Base-by-base conservation (phyloP, 2,797 vertebrate species). In the Catharus ustulatus region DNA sequence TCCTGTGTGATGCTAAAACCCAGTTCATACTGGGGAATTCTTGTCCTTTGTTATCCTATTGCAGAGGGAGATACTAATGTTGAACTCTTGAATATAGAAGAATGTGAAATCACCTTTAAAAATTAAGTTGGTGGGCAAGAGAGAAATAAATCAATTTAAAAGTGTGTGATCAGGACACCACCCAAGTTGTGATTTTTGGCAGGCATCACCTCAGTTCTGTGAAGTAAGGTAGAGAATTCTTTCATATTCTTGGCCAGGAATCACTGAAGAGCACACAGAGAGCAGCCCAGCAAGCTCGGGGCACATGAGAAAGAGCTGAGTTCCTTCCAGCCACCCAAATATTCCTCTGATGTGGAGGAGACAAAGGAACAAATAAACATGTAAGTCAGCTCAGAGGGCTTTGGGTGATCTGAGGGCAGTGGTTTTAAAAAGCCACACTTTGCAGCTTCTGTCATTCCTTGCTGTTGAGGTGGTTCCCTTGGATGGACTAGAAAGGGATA, bases 161-260 rank as follows among this genome's bases (percentile, higher is more conserved):
- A 69, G 13, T 23, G 5, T 55, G 19, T 48, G 49, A 74, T 77
- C 6, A 45, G 26, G 57, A 6, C 22, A 24, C n/a, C 77, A 42
- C 43, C 22, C 17, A 32, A 38, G 29, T 40, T 82, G 45, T 48
- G 27, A 40, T 30, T 49, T 84, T 82, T 91, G 45, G 23, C 92
- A 98, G 98, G 77, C 76, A 49, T 49, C 93, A 98, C 77, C 87
- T 98, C 55, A 96, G 49, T 17, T 97, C 93, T 5, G 97, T 98
- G 90, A 98, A 97, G 90, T 91, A 54, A 34, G 97, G 98, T 27
- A 94, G 91, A 3, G 97, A 97, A 3, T 98, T 97, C 79, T 98
- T 98, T 51, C 67, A 87, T 51, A 94, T 97, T 2, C 96, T 98
- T 59, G 97, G 59, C 71, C 97, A 97, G 83, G 98, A 98, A 87